Evolutionary conservation across 2,113 vertebrate species (phyloP), one percentile per base, ranked within the genome.

Genomic region (Sakesphorus luctuosus): DNA sequence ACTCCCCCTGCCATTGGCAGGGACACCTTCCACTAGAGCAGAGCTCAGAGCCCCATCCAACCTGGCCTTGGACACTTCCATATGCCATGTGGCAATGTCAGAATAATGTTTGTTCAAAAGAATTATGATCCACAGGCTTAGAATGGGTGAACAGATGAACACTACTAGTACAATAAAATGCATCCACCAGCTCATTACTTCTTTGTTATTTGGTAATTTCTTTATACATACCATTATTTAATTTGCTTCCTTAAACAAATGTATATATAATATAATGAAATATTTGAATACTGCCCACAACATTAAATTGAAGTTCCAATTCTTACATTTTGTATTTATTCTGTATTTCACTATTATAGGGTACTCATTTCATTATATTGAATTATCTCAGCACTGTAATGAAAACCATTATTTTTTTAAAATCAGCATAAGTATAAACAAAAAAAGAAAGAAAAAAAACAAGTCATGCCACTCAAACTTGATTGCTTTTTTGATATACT

Each of bases 401-500:
- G 84, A 93, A 95, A 96, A 94, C 56, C 66, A 89, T 87, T 92
- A 91, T 65, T 96, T 96, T 94, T 94, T 95, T 43, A 3, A 76
- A 89, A 88, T 89, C 66, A 83, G 25, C 13, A 35, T 69, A 47
- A 91, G 33, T 62, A 91, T 73, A 96, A 97, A 96, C 77, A 97
- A 92, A 95, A 95, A 89, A 85, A 11, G 44, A 75, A 89, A 58
- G 25, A 80, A 82, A 89, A 89, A 73, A 81, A 43, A 0, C 2
- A 65, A 3, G 23, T 58, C 52, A 69, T 89, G 80, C 71, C 94
- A 96, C 66, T 96, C 95, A 95, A 93, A 94, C 13, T 52, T 94
- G 91, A 94, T 95, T 95, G 86, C 44, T 92, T 94, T 96, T 96
- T 81, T 96, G 79, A 90, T 55, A 91, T 95, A 94, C 76, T 89